A percentile compares a stretch with the other conserved stretches of the same genome.
phyloP scores from a whole-genome alignment of 2,113 vertebrate species.

The Tenebrosternarchus preto region DNA sequence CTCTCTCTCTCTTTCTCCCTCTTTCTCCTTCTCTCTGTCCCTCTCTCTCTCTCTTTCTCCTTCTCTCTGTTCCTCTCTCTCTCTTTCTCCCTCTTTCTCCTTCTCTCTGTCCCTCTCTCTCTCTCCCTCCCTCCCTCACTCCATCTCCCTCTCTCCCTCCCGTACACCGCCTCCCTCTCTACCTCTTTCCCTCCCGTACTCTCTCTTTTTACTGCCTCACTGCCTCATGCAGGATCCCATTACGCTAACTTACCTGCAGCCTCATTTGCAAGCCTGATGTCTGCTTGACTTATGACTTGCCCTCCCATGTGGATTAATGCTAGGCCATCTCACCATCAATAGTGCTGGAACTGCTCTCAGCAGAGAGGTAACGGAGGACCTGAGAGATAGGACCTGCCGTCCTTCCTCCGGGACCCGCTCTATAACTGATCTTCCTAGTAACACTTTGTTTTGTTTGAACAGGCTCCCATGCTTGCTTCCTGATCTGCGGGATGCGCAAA shows the following conservation, averaged over 20 bases:
- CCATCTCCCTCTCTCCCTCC: not conserved
- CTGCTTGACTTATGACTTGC: constrained; percentile 7
- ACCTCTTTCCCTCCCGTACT: no score
- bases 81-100: not conserved
- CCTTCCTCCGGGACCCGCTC: no score
- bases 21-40: no score
- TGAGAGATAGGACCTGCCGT: constrained; percentile 4
- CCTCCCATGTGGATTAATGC: not conserved
- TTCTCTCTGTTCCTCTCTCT: no score
- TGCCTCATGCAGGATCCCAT: not conserved
- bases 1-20: no score
- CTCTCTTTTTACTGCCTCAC: no score
- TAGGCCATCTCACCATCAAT: not conserved
- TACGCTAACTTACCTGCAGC: not conserved
- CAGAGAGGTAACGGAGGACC: constrained; percentile 3
- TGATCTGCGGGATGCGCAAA: constrained; percentile 1
- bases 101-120: not conserved
- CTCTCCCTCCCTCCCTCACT: no score
- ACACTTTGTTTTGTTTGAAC: constrained; percentile 25
- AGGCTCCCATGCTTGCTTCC: not conserved
- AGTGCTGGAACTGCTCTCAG: not conserved
- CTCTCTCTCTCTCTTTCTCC: no score
- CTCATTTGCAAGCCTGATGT: constrained; percentile 1
- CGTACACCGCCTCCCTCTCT: no score
- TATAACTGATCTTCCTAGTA: constrained; percentile 19